These are phyloP conservation scores for Pangasius mekongensis DNA, from an alignment of 2,797 vertebrate genomes.

Conservation along the genomic window DNA sequence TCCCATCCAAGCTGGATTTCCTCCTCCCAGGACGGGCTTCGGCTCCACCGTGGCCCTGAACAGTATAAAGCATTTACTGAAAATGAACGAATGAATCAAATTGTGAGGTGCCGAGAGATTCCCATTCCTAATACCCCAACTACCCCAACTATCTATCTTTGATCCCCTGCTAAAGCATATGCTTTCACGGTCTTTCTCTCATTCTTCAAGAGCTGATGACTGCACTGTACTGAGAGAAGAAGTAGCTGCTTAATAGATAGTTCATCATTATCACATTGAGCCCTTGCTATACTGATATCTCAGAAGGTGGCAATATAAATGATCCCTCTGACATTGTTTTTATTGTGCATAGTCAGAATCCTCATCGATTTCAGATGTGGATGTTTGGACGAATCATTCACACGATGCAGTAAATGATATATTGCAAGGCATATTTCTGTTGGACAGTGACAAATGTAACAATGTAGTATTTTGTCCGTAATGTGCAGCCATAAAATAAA, in stretches of 20 bases:
- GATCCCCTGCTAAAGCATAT: not conserved
- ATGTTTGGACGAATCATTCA: not conserved
- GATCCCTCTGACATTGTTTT: not conserved
- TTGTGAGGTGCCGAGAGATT: not conserved
- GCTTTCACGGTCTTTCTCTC: not conserved
- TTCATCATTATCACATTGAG: not conserved
- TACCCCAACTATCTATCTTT: not conserved
- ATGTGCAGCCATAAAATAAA: not conserved
- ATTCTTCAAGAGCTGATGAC: constrained; percentile 26
- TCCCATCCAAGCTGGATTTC: constrained; percentile 24
- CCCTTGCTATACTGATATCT: not conserved
- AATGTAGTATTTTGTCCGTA: constrained; percentile 1
- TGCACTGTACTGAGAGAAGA: not conserved
- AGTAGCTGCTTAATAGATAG: not conserved
- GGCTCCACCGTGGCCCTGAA: not conserved
- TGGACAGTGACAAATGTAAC: not conserved
- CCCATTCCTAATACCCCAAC: not conserved
- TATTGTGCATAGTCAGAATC: not conserved
- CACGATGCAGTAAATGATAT: not conserved
- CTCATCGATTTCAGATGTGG: not conserved
- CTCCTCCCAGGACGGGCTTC: not conserved
- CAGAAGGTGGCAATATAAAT: constrained; percentile 3
- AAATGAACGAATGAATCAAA: not conserved
- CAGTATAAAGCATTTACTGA: not conserved
- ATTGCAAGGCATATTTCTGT: not conserved